These are phyloP conservation scores for Rafetus swinhoei DNA, from an alignment of 2,113 vertebrate genomes.

Conservation along the genomic window DNA sequence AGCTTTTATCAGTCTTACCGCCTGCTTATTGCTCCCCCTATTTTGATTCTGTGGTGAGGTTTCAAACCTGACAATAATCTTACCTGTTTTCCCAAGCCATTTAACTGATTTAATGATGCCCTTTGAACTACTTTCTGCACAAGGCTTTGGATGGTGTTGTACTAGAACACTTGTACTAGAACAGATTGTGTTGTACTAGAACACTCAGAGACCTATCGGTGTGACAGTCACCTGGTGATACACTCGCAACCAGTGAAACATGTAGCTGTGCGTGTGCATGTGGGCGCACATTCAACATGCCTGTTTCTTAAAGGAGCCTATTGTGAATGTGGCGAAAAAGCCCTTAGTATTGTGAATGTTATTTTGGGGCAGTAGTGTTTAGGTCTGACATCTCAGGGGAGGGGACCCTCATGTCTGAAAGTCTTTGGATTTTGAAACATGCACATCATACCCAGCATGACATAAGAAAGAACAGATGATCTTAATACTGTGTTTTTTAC, in stretches of 20 bases:
- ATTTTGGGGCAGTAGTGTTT: accelerated
- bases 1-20: background rate
- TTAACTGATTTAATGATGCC: constrained; percentile 49
- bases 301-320: accelerated
- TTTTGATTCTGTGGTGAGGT: background rate
- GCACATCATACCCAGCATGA: accelerated
- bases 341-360: accelerated
- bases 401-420: accelerated
- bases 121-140: constrained; percentile 46
- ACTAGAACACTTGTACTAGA: too few relatives aligned
- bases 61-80: background rate
- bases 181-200: background rate
- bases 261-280: accelerated
- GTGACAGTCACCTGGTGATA: background rate
- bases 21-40: background rate
- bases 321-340: accelerated
- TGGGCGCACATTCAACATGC: background rate
- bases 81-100: constrained; percentile 30
- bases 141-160: background rate
- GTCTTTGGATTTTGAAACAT: accelerated
- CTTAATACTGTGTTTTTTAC: accelerated
- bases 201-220: background rate
- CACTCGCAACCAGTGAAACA: accelerated
- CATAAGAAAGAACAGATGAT: background rate
- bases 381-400: background rate